Conservation (phyloP, 2,797 vertebrate species). For the Melanotaenia nigrans region DNA sequence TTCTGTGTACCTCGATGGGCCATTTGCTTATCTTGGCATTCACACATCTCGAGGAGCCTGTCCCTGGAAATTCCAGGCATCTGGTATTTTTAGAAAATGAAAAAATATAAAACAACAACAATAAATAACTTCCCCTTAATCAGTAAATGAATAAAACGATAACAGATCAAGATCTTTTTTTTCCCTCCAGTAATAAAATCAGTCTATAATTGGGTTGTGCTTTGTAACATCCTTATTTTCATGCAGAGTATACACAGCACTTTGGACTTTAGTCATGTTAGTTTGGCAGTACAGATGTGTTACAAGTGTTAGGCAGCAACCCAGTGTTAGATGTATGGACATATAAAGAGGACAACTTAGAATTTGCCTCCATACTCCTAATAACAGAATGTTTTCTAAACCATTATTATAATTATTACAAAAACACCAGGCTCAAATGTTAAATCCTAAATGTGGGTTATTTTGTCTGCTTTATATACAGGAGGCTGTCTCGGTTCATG, state of each 20-base stretch:
- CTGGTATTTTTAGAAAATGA: slow-evolving; percentile 23
- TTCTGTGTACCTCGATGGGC: slow-evolving; percentile 50
- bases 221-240: neutral
- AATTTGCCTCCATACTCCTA: neutral
- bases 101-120: neutral
- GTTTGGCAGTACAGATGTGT: neutral
- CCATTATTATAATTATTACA: neutral
- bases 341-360: neutral
- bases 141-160: slow-evolving; percentile 1
- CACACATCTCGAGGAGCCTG: slow-evolving; percentile 22
- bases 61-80: slow-evolving; percentile 33
- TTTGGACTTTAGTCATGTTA: neutral
- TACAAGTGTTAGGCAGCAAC: neutral
- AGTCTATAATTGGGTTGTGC: slow-evolving; percentile 3
- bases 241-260: neutral
- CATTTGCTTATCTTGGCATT: slow-evolving; percentile 66
- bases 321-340: neutral
- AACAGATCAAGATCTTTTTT: neutral
- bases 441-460: neutral
- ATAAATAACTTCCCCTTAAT: slow-evolving; percentile 15
- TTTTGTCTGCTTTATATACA: slow-evolving; percentile 64
- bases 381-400: neutral
- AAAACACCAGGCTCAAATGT: neutral
- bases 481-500: slow-evolving; percentile 87
- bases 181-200: slow-evolving; percentile 12